These are phyloP conservation scores for Parnassius smintheus DNA, from an alignment of 2,888 invertebrate genomes.

Conservation along the genomic window DNA sequence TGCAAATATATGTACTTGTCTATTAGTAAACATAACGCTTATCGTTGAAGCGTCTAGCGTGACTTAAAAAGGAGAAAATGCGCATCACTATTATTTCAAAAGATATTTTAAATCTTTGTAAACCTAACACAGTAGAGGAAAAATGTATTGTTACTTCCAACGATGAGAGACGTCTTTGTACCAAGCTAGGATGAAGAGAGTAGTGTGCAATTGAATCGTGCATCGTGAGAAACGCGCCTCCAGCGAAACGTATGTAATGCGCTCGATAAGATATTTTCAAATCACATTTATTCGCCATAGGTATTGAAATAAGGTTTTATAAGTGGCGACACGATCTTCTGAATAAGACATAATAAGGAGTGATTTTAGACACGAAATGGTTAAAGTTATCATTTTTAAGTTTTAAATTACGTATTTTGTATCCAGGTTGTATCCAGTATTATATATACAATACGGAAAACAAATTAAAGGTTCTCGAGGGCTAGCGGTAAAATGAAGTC, in stretches of 20 bases:
- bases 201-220: constrained; percentile 63
- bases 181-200: constrained; percentile 54
- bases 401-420: no score
- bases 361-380: no score
- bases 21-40: no score
- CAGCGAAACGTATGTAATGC: constrained; percentile 73
- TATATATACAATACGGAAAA: no score
- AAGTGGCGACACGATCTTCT: constrained; percentile 57
- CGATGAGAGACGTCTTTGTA: constrained; percentile 49
- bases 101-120: constrained; percentile 29
- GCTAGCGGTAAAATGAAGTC: no score
- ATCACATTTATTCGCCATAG: constrained; percentile 74
- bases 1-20: no score
- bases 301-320: constrained; percentile 71
- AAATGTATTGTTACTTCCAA: constrained; percentile 19
- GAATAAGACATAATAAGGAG: constrained; percentile 41
- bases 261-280: constrained; percentile 73
- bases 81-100: constrained; percentile 12
- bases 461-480: no score
- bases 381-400: no score
- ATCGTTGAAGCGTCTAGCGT: constrained; percentile 6
- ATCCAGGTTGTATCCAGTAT: no score
- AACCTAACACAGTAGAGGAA: constrained; percentile 29
- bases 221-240: constrained; percentile 64
- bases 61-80: constrained; percentile 14